A percentile compares a stretch with the other conserved stretches of the same genome.
Conservation (phyloP, 2,113 vertebrate species). For the crab-eating macaque (Macaca fascicularis) region DNA sequence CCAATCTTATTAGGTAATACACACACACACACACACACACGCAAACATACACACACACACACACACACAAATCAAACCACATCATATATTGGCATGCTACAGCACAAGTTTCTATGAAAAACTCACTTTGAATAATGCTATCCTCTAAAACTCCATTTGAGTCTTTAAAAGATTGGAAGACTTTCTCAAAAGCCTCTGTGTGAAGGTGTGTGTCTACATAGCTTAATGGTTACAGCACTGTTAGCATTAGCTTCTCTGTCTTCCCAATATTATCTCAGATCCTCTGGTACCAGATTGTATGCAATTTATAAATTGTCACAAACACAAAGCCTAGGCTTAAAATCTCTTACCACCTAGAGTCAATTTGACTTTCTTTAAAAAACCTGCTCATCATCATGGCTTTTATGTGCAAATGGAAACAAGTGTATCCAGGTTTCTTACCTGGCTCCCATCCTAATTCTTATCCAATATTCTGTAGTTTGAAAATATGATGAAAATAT, state of each 20-base stretch:
- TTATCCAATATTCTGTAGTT: background rate
- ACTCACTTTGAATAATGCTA: background rate
- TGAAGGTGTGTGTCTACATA: background rate
- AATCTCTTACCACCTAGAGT: background rate
- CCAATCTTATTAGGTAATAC: background rate
- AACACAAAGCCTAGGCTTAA: background rate
- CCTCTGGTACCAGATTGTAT: background rate
- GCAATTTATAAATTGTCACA: background rate
- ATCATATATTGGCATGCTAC: background rate
- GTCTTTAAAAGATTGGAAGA: background rate
- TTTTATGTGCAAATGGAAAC: background rate
- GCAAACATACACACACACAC: background rate
- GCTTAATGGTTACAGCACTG: background rate
- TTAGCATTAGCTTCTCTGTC: background rate
- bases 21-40: background rate
- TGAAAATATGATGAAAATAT: slow-evolving; percentile 47
- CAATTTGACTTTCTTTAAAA: background rate
- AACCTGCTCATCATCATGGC: background rate
- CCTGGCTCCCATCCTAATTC: background rate
- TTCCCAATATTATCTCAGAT: background rate
- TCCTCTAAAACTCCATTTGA: background rate
- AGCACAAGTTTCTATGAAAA: background rate
- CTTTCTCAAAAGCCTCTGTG: background rate
- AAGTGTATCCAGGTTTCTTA: rapidly evolving
- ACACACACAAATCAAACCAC: background rate